Base-by-base conservation (phyloP, 1,140 invertebrate genomes). In the Chrysoperla carnea region DNA sequence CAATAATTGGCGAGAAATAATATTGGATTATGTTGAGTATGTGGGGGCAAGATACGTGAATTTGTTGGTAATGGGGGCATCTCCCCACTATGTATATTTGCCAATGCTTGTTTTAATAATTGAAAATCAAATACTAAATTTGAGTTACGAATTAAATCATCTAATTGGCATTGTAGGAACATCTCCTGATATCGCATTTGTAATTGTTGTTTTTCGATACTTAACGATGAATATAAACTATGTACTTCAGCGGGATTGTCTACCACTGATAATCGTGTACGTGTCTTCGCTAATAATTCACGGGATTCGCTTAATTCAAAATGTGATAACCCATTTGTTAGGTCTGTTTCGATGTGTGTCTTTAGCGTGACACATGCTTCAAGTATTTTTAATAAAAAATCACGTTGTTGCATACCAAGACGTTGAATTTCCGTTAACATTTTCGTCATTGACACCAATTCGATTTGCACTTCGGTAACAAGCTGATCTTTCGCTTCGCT, bases 1-100 rank as follows among this genome's bases (percentile, higher is more conserved):
- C 75, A 82, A 48, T 78, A 80, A 49, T 81, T 81, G 4, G 77
- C 76, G 17, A 83, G 65, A 52, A 82, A 76, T 28, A 81, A 58
- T 35, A 82, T 70, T 2, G 78, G 76, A 49, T 74, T 73, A 46
- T 72, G 72, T 38, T 67, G 63, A 14, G 58, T 47, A 28, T 63
- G 59, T 37, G 60, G 62, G 1, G 61, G 52, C 38, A 66, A 37
- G 7, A 64, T 53, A 17, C 64, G 58, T 1, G 63, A 66, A 45
- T 63, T 66, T 2, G 60, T 49, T 6, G 8, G 57, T 48, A 2
- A 67, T 50, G n/a, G 42, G 44, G 60, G 53, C 31, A 58, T 52
- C 46, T 73, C 69, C 6, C 67, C 67, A 36, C 69, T 63, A 42
- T 76, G 70, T 12, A 78, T 69, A 6, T 68, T 70, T 12, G 66